phyloP scores from a whole-genome alignment of 2,797 vertebrate species.

The Stomatorhinus walkeri region DNA sequence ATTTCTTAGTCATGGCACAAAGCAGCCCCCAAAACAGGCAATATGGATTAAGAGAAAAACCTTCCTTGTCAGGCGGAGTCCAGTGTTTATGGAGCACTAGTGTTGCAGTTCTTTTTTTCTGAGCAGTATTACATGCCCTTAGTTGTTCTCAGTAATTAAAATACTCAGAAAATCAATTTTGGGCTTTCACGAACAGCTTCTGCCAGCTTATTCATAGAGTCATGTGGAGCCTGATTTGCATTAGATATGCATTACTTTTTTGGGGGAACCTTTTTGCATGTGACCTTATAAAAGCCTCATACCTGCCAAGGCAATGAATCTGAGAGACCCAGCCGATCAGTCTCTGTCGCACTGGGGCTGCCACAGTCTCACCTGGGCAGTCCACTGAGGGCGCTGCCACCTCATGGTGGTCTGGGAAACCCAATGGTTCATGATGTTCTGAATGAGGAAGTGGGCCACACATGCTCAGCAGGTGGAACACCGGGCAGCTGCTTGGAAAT shows the following conservation, averaged over 20 bases:
- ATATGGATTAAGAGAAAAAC: neutral
- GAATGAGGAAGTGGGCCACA: neutral
- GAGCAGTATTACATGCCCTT: neutral
- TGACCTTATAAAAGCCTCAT: constrained; percentile 4
- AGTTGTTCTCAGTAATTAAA: neutral
- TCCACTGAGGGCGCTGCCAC: neutral
- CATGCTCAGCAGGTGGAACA: neutral
- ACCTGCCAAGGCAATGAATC: neutral
- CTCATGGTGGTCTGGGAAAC: neutral
- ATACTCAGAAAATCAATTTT: neutral
- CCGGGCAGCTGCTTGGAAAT: neutral
- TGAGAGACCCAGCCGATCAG: neutral
- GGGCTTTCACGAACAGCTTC: neutral
- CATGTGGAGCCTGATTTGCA: neutral
- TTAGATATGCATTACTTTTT: neutral
- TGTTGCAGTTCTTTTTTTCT: neutral
- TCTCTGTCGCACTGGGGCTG: neutral
- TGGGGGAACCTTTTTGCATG: neutral
- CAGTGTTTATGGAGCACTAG: neutral
- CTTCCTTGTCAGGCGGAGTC: neutral
- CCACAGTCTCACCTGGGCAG: neutral
- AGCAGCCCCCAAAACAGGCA: neutral
- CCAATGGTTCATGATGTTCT: neutral
- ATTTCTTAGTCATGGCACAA: constrained; percentile 5
- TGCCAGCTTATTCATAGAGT: neutral